Conservation (phyloP, 2,888 invertebrate genomes). For the Silvanus unidentatus region DNA sequence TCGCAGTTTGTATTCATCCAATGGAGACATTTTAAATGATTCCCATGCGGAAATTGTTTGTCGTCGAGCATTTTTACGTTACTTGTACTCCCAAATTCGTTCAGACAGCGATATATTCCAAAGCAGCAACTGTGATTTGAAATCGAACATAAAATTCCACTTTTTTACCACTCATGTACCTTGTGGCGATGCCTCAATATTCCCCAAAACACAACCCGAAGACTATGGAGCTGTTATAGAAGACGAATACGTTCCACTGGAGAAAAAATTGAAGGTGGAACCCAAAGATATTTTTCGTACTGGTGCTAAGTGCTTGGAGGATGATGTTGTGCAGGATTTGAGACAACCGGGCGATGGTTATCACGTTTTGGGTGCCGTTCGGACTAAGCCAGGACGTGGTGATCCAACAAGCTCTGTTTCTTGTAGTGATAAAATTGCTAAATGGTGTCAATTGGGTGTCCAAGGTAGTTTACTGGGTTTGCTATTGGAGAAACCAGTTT, state of each 20-base stretch:
- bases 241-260: constrained; percentile 7
- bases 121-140: constrained; percentile 24
- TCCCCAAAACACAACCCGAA: constrained; percentile 46
- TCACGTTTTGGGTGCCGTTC: constrained; percentile 64
- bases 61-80: constrained; percentile 74
- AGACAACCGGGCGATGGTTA: constrained; percentile 55
- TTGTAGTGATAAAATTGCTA: constrained; percentile 90
- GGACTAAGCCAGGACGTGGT: constrained; percentile 89
- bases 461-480: constrained; percentile 75
- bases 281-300: constrained; percentile 60
- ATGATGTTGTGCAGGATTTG: constrained; percentile 55
- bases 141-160: constrained; percentile 62
- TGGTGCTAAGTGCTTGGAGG: constrained; percentile 77
- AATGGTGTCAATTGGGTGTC: constrained; percentile 80
- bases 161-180: constrained; percentile 84
- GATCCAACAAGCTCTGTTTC: constrained; percentile 83
- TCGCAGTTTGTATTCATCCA: constrained; percentile 55
- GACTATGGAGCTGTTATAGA: constrained; percentile 12
- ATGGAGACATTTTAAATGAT: constrained; percentile 75
- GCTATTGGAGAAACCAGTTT: constrained; percentile 62
- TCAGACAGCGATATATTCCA: constrained; percentile 8
- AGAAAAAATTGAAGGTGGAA: constrained; percentile 29
- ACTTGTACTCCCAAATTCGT: constrained; percentile 57
- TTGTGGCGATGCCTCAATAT: constrained; percentile 91
- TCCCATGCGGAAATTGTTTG: constrained; percentile 89